These are phyloP conservation scores for Falcaria lacertinaria DNA, from an alignment of 2,888 invertebrate species.

Conservation along the genomic window DNA sequence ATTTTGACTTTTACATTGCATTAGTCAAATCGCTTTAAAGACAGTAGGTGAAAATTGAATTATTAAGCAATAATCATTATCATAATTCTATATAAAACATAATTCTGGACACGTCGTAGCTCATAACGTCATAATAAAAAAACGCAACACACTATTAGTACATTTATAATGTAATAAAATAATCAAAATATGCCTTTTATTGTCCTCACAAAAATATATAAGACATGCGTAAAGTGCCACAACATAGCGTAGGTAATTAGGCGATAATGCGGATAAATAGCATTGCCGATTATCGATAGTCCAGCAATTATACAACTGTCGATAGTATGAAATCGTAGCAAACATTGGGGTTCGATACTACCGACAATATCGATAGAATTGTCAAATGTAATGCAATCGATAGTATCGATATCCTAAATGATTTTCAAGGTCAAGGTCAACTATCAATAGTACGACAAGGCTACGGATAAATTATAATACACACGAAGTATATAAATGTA, in stretches of 20 bases:
- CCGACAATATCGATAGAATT: no score
- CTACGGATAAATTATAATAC: neutral
- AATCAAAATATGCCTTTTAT: neutral
- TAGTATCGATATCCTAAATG: no score
- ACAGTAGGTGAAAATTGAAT: neutral
- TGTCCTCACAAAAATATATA: no score
- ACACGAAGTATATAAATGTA: conserved; percentile 4
- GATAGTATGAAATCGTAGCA: no score
- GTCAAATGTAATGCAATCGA: no score
- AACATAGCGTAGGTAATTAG: neutral
- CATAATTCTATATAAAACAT: neutral
- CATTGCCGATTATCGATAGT: no score
- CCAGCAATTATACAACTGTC: no score
- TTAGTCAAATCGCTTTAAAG: neutral
- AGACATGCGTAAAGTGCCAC: neutral
- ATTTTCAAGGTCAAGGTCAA: no score
- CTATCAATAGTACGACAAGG: no score
- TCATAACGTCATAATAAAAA: neutral
- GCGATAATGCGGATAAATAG: neutral
- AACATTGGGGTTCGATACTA: no score
- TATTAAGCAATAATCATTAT: neutral
- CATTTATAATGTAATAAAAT: neutral
- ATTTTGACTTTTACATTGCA: neutral
- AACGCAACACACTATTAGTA: no score
- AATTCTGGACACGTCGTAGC: neutral